These are phyloP conservation scores for Uropsilus gracilis DNA, from an alignment of 2,113 vertebrate genomes.

Conservation along the genomic window DNA sequence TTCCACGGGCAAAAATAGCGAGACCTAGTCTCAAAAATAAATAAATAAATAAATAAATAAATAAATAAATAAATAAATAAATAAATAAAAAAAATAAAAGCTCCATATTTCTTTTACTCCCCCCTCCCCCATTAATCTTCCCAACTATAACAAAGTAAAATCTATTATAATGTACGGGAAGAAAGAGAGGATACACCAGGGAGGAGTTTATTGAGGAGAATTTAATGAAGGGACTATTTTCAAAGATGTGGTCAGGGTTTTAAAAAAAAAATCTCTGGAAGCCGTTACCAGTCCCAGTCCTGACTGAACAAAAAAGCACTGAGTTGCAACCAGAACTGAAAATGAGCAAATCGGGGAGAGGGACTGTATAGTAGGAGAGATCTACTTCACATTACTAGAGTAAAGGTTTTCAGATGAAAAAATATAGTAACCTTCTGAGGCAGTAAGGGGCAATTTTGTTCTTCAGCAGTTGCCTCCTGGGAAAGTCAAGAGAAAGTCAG, in stretches of 20 bases:
- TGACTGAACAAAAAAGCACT: not conserved
- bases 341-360: too few species aligned
- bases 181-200: not conserved
- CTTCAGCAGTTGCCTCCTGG: not conserved
- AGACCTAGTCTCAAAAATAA: too few species aligned
- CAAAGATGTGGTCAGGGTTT: not conserved
- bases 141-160: not conserved
- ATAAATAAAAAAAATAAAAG: too few species aligned
- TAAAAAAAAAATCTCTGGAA: slow-evolving; percentile 9
- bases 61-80: too few species aligned
- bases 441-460: not conserved
- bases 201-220: not conserved
- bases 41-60: too few species aligned
- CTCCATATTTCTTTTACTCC: too few species aligned
- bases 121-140: not conserved
- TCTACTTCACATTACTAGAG: not conserved
- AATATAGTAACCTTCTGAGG: not conserved
- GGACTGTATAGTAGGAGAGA: too few species aligned
- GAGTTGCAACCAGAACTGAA: not conserved
- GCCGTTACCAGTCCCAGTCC: not conserved
- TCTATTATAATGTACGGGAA: not conserved
- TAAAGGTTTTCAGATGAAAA: not conserved
- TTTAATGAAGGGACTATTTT: slow-evolving; percentile 20
- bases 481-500: not conserved
- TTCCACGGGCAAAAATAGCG: too few species aligned